These are phyloP conservation scores for Tineola bisselliella DNA, from an alignment of 2,888 invertebrate genomes.

Conservation along the genomic window DNA sequence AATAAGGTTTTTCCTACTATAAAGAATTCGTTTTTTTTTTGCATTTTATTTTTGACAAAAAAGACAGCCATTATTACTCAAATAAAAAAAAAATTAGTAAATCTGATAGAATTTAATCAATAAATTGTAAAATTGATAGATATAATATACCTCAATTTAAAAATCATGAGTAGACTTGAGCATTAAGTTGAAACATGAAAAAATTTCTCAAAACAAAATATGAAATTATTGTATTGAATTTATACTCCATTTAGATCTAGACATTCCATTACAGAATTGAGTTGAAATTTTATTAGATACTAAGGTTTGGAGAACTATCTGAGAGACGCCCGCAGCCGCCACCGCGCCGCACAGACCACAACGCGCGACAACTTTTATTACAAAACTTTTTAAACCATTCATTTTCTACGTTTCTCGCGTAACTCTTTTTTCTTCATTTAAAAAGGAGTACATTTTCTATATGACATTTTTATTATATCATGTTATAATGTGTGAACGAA, in stretches of 20 bases:
- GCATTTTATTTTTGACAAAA: not conserved
- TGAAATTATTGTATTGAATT: not conserved
- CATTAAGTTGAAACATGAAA: too few species aligned
- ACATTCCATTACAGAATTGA: not conserved
- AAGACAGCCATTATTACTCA: too few species aligned
- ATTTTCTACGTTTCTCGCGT: not conserved
- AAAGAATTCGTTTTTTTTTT: not conserved
- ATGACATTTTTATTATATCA: too few species aligned
- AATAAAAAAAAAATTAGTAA: too few species aligned
- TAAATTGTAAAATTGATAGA: too few species aligned
- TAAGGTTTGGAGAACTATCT: not conserved
- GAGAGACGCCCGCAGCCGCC: not conserved
- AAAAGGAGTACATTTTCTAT: too few species aligned
- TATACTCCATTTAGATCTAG: not conserved
- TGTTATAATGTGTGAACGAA: too few species aligned
- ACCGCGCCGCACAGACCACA: not conserved
- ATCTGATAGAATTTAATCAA: too few species aligned
- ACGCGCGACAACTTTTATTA: slow-evolving; percentile 22
- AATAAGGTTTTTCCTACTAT: not conserved
- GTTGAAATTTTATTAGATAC: not conserved
- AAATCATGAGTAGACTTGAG: too few species aligned
- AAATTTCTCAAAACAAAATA: not conserved
- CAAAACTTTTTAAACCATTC: slow-evolving; percentile 18
- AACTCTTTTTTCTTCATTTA: too few species aligned
- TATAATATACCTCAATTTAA: too few species aligned